Evolutionary conservation across 2,888 invertebrate species (phyloP).

Genomic region (Caenorhabditis zanzibari): DNA sequence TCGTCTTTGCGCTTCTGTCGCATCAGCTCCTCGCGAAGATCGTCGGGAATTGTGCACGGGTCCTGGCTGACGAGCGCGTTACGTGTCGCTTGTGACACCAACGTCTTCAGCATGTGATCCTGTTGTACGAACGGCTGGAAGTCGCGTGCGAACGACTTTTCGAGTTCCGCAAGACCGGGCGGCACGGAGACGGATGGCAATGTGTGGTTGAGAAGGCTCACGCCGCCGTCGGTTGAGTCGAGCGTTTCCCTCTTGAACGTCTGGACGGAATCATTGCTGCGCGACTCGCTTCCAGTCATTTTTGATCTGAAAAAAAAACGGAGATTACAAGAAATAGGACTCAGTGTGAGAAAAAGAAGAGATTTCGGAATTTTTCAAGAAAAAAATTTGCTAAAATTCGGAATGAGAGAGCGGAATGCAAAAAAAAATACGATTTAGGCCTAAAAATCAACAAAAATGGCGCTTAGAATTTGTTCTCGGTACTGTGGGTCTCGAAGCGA

Average conservation of each 20-base stretch:
- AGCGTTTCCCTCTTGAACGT: background rate
- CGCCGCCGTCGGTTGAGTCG: background rate
- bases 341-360: background rate
- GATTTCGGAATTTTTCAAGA: too few species aligned
- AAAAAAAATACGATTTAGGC: too few species aligned
- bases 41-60: slow-evolving; percentile 67
- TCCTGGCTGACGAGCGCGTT: slow-evolving; percentile 83
- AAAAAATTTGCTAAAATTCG: too few species aligned
- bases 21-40: slow-evolving; percentile 68
- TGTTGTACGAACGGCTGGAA: slow-evolving; percentile 31
- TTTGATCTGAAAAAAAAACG: slow-evolving; percentile 44
- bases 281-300: slow-evolving; percentile 48
- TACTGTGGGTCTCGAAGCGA: too few species aligned
- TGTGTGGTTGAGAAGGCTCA: slow-evolving; percentile 2
- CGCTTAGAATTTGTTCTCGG: too few species aligned
- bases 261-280: slow-evolving; percentile 16
- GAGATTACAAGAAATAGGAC: background rate
- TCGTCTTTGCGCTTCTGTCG: slow-evolving; percentile 72
- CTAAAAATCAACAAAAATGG: too few species aligned
- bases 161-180: background rate
- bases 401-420: too few species aligned
- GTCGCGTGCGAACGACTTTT: slow-evolving; percentile 17
- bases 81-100: slow-evolving; percentile 86
- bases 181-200: slow-evolving; percentile 1
- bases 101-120: slow-evolving; percentile 34